A percentile compares a stretch with the other conserved stretches of the same genome.
Evolutionary conservation across 2,113 vertebrate genomes (phyloP).

Genomic region (Stictonetta naevosa): DNA sequence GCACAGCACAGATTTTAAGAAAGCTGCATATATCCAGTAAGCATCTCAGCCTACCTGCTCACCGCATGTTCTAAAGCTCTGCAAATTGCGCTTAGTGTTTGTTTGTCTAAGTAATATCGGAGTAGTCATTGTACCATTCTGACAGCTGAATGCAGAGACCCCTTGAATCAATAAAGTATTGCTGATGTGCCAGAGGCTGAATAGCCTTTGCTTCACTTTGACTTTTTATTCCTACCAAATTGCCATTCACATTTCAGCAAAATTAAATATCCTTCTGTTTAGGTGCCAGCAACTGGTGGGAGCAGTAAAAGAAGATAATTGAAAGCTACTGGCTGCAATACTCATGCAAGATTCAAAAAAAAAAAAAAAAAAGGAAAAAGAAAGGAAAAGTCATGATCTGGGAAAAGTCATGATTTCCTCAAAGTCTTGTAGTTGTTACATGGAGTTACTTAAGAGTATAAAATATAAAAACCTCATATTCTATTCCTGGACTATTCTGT

Average conservation of each 20-base stretch:
- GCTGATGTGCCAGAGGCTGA: slow-evolving; percentile 8
- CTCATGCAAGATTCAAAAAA: neutral
- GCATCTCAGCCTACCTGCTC: slow-evolving; percentile 22
- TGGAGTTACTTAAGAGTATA: neutral
- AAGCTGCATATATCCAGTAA: neutral
- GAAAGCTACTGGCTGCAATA: slow-evolving; percentile 16
- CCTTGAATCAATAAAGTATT: neutral
- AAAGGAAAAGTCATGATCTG: neutral
- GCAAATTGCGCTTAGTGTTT: neutral
- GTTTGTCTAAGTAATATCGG: neutral
- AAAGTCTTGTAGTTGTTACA: neutral
- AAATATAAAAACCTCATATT: neutral
- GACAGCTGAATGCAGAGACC: slow-evolving; percentile 21
- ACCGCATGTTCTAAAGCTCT: neutral
- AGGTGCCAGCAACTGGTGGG: slow-evolving; percentile 29
- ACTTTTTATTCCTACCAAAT: slow-evolving; percentile 18
- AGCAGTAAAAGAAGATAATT: slow-evolving; percentile 24
- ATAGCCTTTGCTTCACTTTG: slow-evolving; percentile 22
- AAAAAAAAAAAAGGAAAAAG: neutral
- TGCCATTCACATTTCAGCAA: slow-evolving; percentile 35
- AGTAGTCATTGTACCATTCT: neutral
- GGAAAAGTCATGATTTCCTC: neutral
- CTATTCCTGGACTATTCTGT: neutral
- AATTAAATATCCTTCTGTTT: slow-evolving; percentile 59
- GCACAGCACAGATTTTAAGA: neutral